Percentiles rank a stretch among this genome's conserved stretches.
phyloP scores from a whole-genome alignment of 2,113 vertebrate genomes.

The Mellivora capensis region DNA sequence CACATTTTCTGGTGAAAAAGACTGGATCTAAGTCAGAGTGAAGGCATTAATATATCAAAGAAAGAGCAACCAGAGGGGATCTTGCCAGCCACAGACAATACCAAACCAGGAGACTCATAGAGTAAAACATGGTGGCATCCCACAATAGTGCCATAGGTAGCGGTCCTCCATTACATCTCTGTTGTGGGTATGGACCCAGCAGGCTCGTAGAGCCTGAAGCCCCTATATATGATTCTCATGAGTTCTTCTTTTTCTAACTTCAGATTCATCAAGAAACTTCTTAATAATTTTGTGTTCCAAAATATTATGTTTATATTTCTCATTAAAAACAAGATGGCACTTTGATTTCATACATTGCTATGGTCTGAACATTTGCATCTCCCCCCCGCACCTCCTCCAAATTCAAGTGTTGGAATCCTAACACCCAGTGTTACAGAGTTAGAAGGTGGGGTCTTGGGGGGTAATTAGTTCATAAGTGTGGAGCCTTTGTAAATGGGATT shows the following conservation, averaged over 20 bases:
- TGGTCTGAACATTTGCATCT: background rate
- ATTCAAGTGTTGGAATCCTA: background rate
- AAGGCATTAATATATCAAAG: background rate
- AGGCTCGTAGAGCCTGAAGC: background rate
- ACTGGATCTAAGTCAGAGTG: background rate
- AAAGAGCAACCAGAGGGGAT: background rate
- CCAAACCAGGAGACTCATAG: background rate
- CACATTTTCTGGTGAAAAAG: background rate
- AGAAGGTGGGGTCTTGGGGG: background rate
- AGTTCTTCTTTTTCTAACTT: background rate
- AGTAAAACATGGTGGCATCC: background rate
- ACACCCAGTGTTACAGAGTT: background rate
- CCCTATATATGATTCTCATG: background rate
- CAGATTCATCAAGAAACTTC: background rate
- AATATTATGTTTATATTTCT: background rate
- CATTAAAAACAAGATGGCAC: background rate
- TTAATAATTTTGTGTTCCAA: background rate
- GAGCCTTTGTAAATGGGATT: background rate
- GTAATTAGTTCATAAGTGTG: background rate
- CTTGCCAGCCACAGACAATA: background rate
- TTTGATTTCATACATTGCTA: background rate
- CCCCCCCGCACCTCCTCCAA: accelerated
- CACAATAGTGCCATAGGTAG: too few species aligned
- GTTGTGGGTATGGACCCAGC: background rate
- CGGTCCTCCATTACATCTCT: background rate